Conservation (phyloP, 2,888 invertebrate genomes). For the Augochlorella aurata region DNA sequence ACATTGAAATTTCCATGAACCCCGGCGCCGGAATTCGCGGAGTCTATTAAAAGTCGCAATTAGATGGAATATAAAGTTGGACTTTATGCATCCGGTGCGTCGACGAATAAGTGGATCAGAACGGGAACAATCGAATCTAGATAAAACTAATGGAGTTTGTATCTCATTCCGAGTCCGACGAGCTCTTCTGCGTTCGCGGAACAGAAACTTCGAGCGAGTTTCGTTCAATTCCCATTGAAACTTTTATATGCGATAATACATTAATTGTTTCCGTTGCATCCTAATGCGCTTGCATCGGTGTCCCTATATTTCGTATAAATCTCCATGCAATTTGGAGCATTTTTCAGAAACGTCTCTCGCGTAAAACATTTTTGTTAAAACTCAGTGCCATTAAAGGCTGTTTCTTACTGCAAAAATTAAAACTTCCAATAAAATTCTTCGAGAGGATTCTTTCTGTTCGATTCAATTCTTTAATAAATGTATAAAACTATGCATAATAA, state of each 20-base stretch:
- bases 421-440: too few relatives aligned
- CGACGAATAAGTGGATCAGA: background rate
- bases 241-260: background rate
- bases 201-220: background rate
- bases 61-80: background rate
- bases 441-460: too few relatives aligned
- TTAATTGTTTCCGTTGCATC: too few relatives aligned
- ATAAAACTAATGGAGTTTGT: background rate
- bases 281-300: too few relatives aligned
- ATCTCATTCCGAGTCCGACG: background rate
- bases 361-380: too few relatives aligned
- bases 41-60: background rate
- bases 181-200: background rate
- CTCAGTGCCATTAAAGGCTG: too few relatives aligned
- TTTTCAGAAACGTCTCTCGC: too few relatives aligned
- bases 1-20: conserved; percentile 10
- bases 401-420: too few relatives aligned
- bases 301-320: too few relatives aligned
- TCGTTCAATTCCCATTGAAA: background rate
- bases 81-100: background rate
- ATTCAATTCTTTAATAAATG: too few relatives aligned
- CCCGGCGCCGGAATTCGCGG: background rate
- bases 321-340: too few relatives aligned
- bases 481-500: too few relatives aligned
- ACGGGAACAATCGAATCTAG: background rate